Base-by-base conservation (phyloP, 2,888 invertebrate species). In the Lepetodrilus schrolli region DNA sequence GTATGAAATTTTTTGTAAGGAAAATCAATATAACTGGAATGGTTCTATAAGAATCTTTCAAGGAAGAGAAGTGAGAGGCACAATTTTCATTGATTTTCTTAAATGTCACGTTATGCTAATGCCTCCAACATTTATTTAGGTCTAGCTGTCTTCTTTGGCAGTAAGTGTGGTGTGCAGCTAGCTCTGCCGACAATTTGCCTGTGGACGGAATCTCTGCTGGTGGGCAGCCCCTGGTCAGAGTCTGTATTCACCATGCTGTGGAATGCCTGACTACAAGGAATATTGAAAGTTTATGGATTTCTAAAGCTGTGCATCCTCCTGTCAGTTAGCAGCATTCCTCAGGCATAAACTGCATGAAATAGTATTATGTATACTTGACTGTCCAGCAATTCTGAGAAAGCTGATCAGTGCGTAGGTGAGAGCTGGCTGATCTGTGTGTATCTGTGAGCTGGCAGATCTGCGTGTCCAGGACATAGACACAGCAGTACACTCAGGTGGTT, bases 61-160 rank as follows among this genome's bases (percentile, higher is more conserved):
- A 34, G 26, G 17, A 17, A 4, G 48, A 58, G 58, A 58, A 34
- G 58, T 23, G 58, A 26, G 58, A 66, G 66, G 50, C 34, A 65
- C 65, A 70, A 73, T 49, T 51, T 93, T 66, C 78, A 80, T 80
- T 78, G 80, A 80, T 80, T 77, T 71, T 74, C 74, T 77, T 76
- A 80, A 80, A 80, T 80, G 80, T 78, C 80, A 80, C 72, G 68
- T 66, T 80, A 80, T 80, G 80, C 74, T 80, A 78, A 80, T 78
- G 58, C n/a, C 30, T 71, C 49, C 17, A 51, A n/a, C 37, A 37
- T 70, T 70, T 70, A 70, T 70, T 50, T 48, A 50, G 36, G 21
- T 37, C 50, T 13, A 23, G 47, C 47, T n/a, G n/a, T 43, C 26
- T 47, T 68, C 47, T 68, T 68, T 23, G 47, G 43, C n/a, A 47